Evolutionary conservation across 2,797 vertebrate genomes (phyloP), one percentile per base, ranked within the genome.

Genomic region (Molossus molossus): DNA sequence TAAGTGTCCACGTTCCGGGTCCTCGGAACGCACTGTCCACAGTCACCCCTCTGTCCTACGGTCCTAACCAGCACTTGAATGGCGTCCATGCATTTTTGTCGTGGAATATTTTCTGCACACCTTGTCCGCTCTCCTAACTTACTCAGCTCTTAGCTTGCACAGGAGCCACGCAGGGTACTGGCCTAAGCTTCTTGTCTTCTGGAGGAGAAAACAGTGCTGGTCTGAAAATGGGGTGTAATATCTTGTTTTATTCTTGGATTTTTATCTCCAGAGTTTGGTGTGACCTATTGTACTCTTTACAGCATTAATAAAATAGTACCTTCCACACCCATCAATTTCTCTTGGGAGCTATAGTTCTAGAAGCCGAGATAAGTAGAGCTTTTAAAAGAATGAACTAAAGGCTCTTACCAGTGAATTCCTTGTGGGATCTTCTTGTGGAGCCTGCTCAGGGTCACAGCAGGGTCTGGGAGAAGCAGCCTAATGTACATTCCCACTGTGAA

Each of bases 1-100:
- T 99, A 98, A 99, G 99, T 99, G 97, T 83, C 55, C 2, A 13
- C 17, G 13, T 8, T 6, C 20, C 3, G 29, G 0, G 5, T 11
- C 37, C 60, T 33, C 77, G 4, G 1, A 4, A 9, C 15, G 5
- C 13, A 0, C 20, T 1, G 0, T 27, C 53, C 4, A 0, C 0
- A 2, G 21, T 2, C 53, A 91, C 89, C 45, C 18, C 1, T 55
- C 0, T 5, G 57, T 27, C 2, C 2, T 1, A 3, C 45, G 67
- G 76, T 45, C 93, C 12, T 69, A 29, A 3, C 15, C 91, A 48
- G 57, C 1, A 6, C 77, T 21, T 58, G 2, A 53, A 6, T 17
- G 82, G 1, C 6, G 20, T 55, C 40, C 70, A 58, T 27, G 29
- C 15, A 0, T 9, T 9, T 75, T 96, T 73, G 25, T 4, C 5